phyloP scores from a whole-genome alignment of 2,113 vertebrate genomes.

The Hypomesus transpacificus region DNA sequence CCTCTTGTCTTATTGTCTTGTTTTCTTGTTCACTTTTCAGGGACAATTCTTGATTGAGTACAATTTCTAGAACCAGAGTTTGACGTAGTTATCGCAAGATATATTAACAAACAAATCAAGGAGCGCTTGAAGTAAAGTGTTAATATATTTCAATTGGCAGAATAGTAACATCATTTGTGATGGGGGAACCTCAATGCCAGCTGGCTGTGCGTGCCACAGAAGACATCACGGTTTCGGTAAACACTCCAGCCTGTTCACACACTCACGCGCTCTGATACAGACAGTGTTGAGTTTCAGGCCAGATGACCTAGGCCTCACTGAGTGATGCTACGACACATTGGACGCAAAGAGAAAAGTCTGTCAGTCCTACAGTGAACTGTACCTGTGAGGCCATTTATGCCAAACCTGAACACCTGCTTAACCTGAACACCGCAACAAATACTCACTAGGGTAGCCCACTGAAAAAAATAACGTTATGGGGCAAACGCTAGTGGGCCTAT shows the following conservation, averaged over 20 bases:
- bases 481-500: neutral
- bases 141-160: no score
- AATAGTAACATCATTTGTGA: no score
- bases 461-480: no score
- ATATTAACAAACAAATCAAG: no score
- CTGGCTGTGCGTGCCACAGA: no score
- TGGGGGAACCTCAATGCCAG: no score
- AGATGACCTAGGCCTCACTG: neutral
- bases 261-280: slow-evolving; percentile 11
- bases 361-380: neutral
- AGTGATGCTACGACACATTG: neutral
- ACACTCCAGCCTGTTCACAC: slow-evolving; percentile 12
- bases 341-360: neutral
- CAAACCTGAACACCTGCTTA: no score
- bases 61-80: neutral
- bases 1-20: neutral
- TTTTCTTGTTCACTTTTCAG: neutral
- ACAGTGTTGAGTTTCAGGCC: slow-evolving; percentile 15
- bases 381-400: no score
- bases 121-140: no score
- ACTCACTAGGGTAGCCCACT: no score
- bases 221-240: neutral
- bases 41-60: neutral
- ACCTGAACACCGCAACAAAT: no score
- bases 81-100: neutral